Base-by-base conservation (phyloP, 1,140 invertebrate genomes). In the Drosophila ogumai region DNA sequence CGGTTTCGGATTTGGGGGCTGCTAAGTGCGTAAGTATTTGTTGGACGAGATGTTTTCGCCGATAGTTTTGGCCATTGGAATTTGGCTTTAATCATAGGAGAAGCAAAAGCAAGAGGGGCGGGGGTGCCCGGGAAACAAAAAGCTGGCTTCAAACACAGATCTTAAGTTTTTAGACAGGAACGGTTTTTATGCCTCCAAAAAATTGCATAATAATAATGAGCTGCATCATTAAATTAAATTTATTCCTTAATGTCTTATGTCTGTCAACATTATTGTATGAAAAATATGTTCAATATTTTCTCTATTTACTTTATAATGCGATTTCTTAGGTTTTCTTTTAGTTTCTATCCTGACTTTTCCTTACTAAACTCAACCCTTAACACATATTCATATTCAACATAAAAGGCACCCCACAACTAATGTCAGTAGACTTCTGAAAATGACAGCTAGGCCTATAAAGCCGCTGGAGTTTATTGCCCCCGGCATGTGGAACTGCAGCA, bases 11-110 rank as follows among this genome's bases (percentile, higher is more conserved):
- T 55, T 34, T 22, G 44, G 66, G 54, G 67, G 22, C 36, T 56
- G 22, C 52, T 40, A 73, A 75, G 69, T 75, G 71, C 72, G 72
- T 75, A 75, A 75, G 71, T 75, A 63, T 74, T 74, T 74, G 71
- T 74, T 74, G 57, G 69, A 73, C 69, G 69, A 72, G 69, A 73
- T 73, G 69, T 73, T 72, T 72, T 72, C 66, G 68, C 57, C 47
- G 32, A 63, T 74, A 47, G 15, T 74, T 74, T 74, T 74, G 71
- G 71, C 40, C 32, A 74, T 63, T 54, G 71, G 71, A 74, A 74
- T 74, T 74, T 2, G 67, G 36, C 67, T 73, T 50, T 59, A 73
- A 73, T 73, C 69, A 59, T 59, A 3, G 10, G 41, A 19, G n/a
- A 22, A 25, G 25, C 25, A 25, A 25, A 3, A 28, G 25, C 25